Conservation (phyloP, 2,113 vertebrate species). For the Eurystomus gularis region DNA sequence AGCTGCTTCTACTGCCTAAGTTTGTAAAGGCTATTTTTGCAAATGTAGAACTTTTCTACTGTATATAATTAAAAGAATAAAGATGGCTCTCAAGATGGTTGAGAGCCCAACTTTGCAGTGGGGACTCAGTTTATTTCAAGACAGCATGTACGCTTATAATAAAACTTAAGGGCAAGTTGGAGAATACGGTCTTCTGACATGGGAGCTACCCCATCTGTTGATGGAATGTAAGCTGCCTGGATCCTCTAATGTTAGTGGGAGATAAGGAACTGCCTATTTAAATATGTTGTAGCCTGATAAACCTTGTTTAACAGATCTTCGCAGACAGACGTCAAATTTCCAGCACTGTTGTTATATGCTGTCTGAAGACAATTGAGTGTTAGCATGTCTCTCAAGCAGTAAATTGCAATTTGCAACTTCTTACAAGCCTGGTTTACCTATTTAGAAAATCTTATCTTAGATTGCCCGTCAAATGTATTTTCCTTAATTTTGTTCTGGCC, state of each 20-base stretch:
- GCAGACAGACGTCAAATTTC: not conserved
- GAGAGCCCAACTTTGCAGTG: not conserved
- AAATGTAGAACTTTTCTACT: not conserved
- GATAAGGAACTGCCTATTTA: not conserved
- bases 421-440: not conserved
- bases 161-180: not conserved
- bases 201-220: not conserved
- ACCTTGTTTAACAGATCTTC: not conserved
- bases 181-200: not conserved
- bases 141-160: not conserved
- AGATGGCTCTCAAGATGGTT: not conserved
- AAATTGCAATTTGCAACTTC: not conserved
- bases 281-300: not conserved
- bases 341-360: rapidly evolving
- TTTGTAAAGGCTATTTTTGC: not conserved
- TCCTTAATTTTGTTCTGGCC: not conserved
- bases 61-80: not conserved
- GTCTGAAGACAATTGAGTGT: not conserved
- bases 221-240: rapidly evolving
- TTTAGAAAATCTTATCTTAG: not conserved
- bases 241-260: not conserved
- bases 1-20: rapidly evolving
- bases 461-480: not conserved
- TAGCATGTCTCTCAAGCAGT: not conserved
- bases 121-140: not conserved